These are phyloP conservation scores for Blomia tropicalis DNA, from an alignment of 2,888 invertebrate species.

Conservation along the genomic window DNA sequence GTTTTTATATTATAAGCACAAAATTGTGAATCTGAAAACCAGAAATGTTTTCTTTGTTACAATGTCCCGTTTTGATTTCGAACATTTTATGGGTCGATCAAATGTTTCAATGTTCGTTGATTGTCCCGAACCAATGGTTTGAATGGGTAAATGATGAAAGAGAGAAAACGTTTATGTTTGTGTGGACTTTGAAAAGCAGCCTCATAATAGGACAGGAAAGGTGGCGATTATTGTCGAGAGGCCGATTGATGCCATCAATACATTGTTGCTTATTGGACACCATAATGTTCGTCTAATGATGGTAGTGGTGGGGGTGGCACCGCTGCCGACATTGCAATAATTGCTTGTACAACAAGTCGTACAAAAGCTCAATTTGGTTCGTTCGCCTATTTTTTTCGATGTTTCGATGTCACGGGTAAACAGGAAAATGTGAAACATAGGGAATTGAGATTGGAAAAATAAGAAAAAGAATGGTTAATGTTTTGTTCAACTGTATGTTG, in stretches of 20 bases:
- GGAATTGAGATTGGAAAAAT: not conserved
- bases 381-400: constrained; percentile 5
- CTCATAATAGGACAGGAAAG: not conserved
- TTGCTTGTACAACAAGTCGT: constrained; percentile 16
- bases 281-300: not conserved
- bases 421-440: not conserved
- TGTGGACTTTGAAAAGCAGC: too few species aligned
- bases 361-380: constrained; percentile 22
- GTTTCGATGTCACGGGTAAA: not conserved
- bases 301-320: not conserved
- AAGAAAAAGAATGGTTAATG: not conserved
- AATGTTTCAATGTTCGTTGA: too few species aligned
- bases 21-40: too few species aligned
- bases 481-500: not conserved
- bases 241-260: not conserved
- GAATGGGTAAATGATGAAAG: too few species aligned
- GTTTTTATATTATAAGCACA: too few species aligned
- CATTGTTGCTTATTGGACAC: too few species aligned
- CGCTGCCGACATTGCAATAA: constrained; percentile 22
- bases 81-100: too few species aligned
- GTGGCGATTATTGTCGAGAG: not conserved
- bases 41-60: too few species aligned
- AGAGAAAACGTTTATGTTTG: too few species aligned
- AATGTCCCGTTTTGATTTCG: too few species aligned
- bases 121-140: too few species aligned